A percentile compares a stretch with the other conserved stretches of the same genome.
Evolutionary conservation across 2,113 vertebrate species (phyloP).

Genomic region (Thermophis baileyi): DNA sequence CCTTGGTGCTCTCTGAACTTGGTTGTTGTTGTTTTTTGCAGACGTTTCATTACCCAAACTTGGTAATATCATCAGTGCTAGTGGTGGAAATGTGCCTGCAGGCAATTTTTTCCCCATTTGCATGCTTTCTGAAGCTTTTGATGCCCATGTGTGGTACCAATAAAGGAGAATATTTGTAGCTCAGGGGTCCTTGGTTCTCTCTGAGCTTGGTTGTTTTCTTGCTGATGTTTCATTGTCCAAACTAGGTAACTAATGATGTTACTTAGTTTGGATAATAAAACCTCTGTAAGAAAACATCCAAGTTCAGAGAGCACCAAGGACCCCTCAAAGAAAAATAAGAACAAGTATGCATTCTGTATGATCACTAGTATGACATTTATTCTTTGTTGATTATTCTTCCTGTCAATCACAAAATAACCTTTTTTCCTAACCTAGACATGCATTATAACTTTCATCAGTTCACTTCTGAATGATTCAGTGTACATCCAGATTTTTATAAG

Average conservation of each 20-base stretch:
- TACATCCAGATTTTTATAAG: constrained; percentile 3
- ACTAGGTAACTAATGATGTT: background rate
- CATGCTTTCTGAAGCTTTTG: no score
- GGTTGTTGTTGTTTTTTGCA: background rate
- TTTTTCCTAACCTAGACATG: background rate
- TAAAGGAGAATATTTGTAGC: no score
- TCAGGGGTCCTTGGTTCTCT: no score
- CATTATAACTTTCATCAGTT: constrained; percentile 16
- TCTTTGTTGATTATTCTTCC: background rate
- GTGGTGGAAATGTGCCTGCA: no score
- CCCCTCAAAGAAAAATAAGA: background rate
- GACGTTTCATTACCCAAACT: background rate
- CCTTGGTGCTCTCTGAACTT: background rate
- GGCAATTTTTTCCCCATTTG: no score
- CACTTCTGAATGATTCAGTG: constrained; percentile 5
- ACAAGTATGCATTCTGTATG: background rate
- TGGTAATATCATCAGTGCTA: background rate
- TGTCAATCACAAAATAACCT: background rate
- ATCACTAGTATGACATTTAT: background rate
- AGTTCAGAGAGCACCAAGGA: background rate
- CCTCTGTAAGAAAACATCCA: background rate
- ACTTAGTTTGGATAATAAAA: background rate
- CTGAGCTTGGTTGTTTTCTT: no score
- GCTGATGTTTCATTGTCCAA: no score
- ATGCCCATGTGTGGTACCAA: no score